Evolutionary conservation across 2,113 vertebrate species (phyloP), one percentile per base, ranked within the genome.

Genomic region (Dromas ardeola): DNA sequence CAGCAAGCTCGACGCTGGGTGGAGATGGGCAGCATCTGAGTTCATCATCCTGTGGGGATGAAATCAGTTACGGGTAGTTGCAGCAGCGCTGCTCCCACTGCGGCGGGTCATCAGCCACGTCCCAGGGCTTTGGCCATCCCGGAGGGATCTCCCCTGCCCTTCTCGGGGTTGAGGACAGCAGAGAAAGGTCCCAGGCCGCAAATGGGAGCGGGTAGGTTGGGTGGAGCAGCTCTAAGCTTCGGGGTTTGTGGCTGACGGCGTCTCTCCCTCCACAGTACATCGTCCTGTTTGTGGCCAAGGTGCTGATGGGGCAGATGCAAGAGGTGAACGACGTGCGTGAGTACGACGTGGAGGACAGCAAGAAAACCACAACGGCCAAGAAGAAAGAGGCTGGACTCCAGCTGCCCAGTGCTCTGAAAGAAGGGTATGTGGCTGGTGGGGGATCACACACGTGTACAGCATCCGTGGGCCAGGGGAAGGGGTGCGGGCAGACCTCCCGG

Each of bases 261-360:
- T 17, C 45, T 90, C 42, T n/a, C 21, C n/a, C 58, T 53, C 17
- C 66, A 0, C 94, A 99, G 99, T 99, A 99, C 97, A 99, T 99
- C 38, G 92, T 99, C 93, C 96, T 99, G 38, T 99, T 99, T 17
- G 99, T 99, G 52, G 98, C 98, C 95, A 99, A 99, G 97, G 98
- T 99, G 97, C 88, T 99, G 86, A 99, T 98, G 1, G 99, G 99
- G 52, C 98, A 99, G 97, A 58, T 99, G 95, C 98, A 96, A 1
- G 99, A 99, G 94, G 98, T 99, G 93, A 99, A 99, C 2, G 99
- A 99, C 0, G 98, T 99, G 42, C 97, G 99, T 0, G 99, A 99
- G 76, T 99, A 99, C 4, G 99, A 99, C 19, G 79, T 98, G 6
- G 98, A 98, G 32, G 98, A 98, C 23, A 78, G 91, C 73, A 72